Percentiles rank a stretch among this genome's conserved stretches.
Conservation (phyloP, 2,113 vertebrate species). For the Phyllostomus hastatus region DNA sequence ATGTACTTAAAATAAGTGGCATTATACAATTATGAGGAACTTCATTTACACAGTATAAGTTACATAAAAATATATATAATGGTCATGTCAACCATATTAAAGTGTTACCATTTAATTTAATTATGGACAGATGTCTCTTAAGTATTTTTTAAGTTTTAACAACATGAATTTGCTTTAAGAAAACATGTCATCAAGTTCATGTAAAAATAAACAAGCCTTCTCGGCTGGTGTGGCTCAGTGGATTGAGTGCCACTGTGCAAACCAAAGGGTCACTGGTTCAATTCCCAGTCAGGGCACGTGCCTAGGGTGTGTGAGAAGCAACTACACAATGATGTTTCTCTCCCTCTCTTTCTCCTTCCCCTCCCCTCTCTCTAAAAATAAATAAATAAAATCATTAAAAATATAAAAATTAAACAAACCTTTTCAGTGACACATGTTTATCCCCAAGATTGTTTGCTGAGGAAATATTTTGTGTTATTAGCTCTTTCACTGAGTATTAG, state of each 20-base stretch:
- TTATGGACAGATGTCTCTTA: neutral
- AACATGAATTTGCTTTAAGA: neutral
- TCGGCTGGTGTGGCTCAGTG: too few species aligned
- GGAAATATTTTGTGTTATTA: conserved; percentile 44
- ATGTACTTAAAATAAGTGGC: neutral
- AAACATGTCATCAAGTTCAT: neutral
- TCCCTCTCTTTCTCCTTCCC: too few species aligned
- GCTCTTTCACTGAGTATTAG: neutral
- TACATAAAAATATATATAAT: neutral
- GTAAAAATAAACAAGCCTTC: neutral
- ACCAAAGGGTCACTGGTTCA: too few species aligned
- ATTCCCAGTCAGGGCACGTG: too few species aligned
- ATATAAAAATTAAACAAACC: too few species aligned
- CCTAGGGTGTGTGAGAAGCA: too few species aligned
- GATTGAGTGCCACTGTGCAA: too few species aligned
- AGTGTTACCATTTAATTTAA: neutral
- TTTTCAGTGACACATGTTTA: neutral
- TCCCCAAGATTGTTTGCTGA: neutral
- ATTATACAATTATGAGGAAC: neutral
- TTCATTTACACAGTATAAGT: neutral
- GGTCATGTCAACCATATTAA: neutral
- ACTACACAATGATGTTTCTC: too few species aligned
- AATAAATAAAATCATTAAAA: too few species aligned
- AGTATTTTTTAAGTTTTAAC: neutral
- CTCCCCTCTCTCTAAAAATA: too few species aligned